Conservation (phyloP, 2,888 invertebrate species). For the Mythimna impura region DNA sequence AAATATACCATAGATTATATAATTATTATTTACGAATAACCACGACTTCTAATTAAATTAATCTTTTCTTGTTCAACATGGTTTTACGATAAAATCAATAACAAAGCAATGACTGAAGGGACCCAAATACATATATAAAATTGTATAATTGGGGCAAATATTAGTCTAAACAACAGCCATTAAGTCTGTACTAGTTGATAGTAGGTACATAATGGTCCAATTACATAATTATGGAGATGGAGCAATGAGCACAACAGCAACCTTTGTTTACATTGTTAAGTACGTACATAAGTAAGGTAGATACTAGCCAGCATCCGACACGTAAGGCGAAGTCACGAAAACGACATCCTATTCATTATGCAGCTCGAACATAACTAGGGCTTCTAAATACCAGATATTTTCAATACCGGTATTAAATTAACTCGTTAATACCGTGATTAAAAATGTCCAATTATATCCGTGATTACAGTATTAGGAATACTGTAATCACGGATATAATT, state of each 20-base stretch:
- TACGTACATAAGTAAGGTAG: not conserved
- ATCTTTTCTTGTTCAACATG: not conserved
- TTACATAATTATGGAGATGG: slow-evolving; percentile 16
- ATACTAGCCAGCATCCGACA: slow-evolving; percentile 8
- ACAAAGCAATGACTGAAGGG: not conserved
- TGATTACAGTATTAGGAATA: too few relatives aligned
- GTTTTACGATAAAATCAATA: slow-evolving; percentile 14
- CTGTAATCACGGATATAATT: too few relatives aligned
- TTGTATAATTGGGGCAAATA: slow-evolving; percentile 4
- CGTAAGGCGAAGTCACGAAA: slow-evolving; percentile 36
- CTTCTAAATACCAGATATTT: too few relatives aligned
- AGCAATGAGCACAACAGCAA: slow-evolving; percentile 17
- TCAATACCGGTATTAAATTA: too few relatives aligned
- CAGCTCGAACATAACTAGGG: not conserved
- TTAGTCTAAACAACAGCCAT: slow-evolving; percentile 8
- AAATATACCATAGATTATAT: too few relatives aligned
- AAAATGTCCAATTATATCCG: too few relatives aligned
- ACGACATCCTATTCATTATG: slow-evolving; percentile 24
- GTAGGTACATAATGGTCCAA: slow-evolving; percentile 4
- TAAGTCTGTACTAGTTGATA: not conserved
- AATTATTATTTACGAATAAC: not conserved
- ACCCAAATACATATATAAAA: slow-evolving; percentile 3
- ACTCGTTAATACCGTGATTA: too few relatives aligned
- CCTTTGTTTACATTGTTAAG: slow-evolving; percentile 15
- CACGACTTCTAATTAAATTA: not conserved